Percentiles rank a stretch among this genome's conserved stretches.
phyloP scores from a whole-genome alignment of 1,140 invertebrate species.

The Asobara japonica region DNA sequence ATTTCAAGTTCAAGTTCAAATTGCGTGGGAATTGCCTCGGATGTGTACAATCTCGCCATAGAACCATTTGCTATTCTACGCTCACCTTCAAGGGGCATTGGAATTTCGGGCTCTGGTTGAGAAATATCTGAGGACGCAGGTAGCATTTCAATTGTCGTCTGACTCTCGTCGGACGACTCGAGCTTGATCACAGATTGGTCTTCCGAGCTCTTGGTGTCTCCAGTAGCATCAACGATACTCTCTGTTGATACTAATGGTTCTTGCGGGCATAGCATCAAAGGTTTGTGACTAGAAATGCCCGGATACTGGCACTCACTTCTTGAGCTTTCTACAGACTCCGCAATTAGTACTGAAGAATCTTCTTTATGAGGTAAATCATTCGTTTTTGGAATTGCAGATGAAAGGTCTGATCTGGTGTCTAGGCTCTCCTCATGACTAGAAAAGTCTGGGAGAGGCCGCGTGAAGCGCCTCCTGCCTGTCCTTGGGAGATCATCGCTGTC shows the following conservation, averaged over 20 bases:
- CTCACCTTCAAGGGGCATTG: constrained; percentile 21
- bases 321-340: not conserved
- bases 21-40: constrained; percentile 53
- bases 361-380: not conserved
- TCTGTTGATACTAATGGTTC: not conserved
- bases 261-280: not conserved
- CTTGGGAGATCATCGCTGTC: constrained; percentile 27
- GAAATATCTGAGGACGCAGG: constrained; percentile 53
- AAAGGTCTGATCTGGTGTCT: not conserved
- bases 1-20: constrained; percentile 57
- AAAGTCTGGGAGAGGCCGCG: not conserved
- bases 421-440: constrained; percentile 13
- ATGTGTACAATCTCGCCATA: constrained; percentile 43
- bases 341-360: not conserved
- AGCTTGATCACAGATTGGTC: constrained; percentile 54
- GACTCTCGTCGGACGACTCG: constrained; percentile 61
- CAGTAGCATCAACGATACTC: not conserved
- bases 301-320: constrained; percentile 20
- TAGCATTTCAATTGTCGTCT: constrained; percentile 59
- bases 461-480: not conserved
- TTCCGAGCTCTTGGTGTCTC: constrained; percentile 1
- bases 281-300: constrained; percentile 21
- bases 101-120: constrained; percentile 26
- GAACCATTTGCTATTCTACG: constrained; percentile 34
- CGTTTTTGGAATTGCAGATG: not conserved